A percentile compares a stretch with the other conserved stretches of the same genome.
Evolutionary conservation across 2,888 invertebrate species (phyloP).

Genomic region (Trissolcus brochymenae): DNA sequence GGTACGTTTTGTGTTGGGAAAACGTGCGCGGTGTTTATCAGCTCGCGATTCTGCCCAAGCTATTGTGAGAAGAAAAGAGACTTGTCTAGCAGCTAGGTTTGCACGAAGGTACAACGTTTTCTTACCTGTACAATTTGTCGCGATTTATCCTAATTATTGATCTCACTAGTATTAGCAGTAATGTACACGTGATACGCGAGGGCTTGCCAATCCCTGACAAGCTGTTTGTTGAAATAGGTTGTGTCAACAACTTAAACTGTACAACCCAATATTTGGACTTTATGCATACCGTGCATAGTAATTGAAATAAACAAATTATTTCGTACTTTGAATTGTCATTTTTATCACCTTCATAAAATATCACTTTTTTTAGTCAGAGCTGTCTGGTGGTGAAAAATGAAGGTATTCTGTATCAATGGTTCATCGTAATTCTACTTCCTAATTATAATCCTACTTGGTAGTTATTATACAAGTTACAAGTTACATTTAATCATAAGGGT

Average conservation of each 20-base stretch:
- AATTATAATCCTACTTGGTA: too few relatives aligned
- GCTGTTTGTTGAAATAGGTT: conserved; percentile 36
- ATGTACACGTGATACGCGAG: conserved; percentile 39
- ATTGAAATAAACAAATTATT: conserved; percentile 33
- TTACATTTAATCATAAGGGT: too few relatives aligned
- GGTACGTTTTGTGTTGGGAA: too few relatives aligned
- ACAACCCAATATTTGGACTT: conserved; percentile 51
- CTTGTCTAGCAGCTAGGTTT: conserved; percentile 48
- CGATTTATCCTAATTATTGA: conserved; percentile 49
- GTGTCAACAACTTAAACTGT: conserved; percentile 39
- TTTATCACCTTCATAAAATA: neutral
- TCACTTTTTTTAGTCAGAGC: too few relatives aligned
- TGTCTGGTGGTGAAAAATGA: too few relatives aligned
- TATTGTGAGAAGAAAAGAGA: conserved; percentile 49
- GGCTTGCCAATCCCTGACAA: conserved; percentile 27
- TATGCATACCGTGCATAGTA: conserved; percentile 41
- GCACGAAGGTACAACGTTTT: conserved; percentile 37
- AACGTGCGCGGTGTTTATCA: too few relatives aligned
- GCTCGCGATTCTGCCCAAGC: neutral
- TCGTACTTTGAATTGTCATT: conserved; percentile 8
- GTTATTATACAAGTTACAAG: too few relatives aligned
- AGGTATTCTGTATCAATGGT: too few relatives aligned
- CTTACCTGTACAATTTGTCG: conserved; percentile 37
- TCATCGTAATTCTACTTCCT: too few relatives aligned
- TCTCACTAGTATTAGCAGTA: conserved; percentile 51